Base-by-base conservation (phyloP, 2,888 invertebrate genomes). In the Sceliomorpha sp. region DNA sequence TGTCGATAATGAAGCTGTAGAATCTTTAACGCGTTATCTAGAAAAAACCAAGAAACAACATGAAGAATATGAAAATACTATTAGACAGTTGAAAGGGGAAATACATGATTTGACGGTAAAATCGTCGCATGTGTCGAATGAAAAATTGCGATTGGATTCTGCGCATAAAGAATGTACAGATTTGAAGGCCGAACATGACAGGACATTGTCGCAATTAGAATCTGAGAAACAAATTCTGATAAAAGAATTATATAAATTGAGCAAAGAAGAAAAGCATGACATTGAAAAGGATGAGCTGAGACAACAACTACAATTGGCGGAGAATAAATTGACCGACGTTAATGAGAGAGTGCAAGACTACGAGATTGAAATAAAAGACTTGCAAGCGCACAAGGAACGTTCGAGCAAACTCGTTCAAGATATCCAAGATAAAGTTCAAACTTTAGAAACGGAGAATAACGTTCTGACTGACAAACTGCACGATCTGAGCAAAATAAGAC, bases 391-490 rank as follows among this genome's bases (percentile, higher is more conserved):
- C 9, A 8, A 29, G 8, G 9, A 2, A 8, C 7, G 8, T n/a
- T 29, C 9, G 3, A 2, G 3, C 1, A 29, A 29, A 29, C 5
- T n/a, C 9, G 2, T 29, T 29, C 1, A 29, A 5, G 7, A 29
- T 9, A 5, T 29, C 8, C 4, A 56, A n/a, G 7, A 1, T 12
- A 44, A 8, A 9, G 32, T 68, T 13, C 20, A 50, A 14, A 68
- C 60, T 0, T 7, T 68, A 5, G 34, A 50, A 32, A 36, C 27
- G 6, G 68, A 69, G 31, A 69, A 69, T 20, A 1, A n/a, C 14
- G 40, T 39, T 0, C 2, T 69, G 13, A 13, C 24, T 2, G 68
- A 58, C 8, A 62, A 69, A 15, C 62, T 69, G 58, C 62, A 69
- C 20, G 62, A 69, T 8, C 13, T 69, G 20, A 9, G 40, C 6